Conservation (phyloP, 2,888 invertebrate species). For the Zygaena filipendulae region DNA sequence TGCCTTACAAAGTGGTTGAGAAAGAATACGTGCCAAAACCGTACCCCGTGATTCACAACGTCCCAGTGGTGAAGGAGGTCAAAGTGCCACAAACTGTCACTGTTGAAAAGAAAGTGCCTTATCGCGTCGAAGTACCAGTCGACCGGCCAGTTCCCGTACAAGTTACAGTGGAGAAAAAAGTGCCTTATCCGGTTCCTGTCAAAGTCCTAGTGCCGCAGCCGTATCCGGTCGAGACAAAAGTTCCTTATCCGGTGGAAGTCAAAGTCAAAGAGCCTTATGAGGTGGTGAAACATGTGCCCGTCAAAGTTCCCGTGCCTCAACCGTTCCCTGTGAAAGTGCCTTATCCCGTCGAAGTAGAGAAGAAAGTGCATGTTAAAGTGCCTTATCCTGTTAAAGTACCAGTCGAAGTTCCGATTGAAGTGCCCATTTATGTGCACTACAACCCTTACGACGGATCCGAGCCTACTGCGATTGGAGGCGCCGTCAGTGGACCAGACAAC, state of each 20-base stretch:
- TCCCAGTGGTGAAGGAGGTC: conserved; percentile 48
- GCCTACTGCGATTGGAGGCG: conserved; percentile 17
- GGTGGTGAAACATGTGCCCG: conserved; percentile 49
- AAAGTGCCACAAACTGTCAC: conserved; percentile 50
- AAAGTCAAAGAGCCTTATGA: conserved; percentile 53
- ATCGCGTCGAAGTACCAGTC: conserved; percentile 40
- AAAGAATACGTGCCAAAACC: conserved; percentile 60
- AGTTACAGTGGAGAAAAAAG: conserved; percentile 47
- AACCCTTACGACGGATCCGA: conserved; percentile 31
- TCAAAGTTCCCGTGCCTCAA: conserved; percentile 47
- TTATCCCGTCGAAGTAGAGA: conserved; percentile 62
- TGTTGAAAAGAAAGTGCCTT: conserved; percentile 52
- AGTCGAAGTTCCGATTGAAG: conserved; percentile 32
- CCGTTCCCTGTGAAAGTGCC: conserved; percentile 66
- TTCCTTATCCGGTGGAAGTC: conserved; percentile 59
- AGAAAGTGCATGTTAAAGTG: conserved; percentile 43
- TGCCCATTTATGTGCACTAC: conserved; percentile 43
- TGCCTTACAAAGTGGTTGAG: conserved; percentile 61
- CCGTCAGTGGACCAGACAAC: conserved; percentile 9
- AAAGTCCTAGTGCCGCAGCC: conserved; percentile 54
- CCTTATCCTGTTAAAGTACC: conserved; percentile 33
- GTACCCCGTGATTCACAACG: conserved; percentile 52
- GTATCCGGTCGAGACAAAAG: conserved; percentile 64
- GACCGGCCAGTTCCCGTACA: conserved; percentile 49
- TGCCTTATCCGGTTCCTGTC: conserved; percentile 51